Evolutionary conservation across 2,797 vertebrate genomes (phyloP).

Genomic region (Stomatorhinus walkeri): DNA sequence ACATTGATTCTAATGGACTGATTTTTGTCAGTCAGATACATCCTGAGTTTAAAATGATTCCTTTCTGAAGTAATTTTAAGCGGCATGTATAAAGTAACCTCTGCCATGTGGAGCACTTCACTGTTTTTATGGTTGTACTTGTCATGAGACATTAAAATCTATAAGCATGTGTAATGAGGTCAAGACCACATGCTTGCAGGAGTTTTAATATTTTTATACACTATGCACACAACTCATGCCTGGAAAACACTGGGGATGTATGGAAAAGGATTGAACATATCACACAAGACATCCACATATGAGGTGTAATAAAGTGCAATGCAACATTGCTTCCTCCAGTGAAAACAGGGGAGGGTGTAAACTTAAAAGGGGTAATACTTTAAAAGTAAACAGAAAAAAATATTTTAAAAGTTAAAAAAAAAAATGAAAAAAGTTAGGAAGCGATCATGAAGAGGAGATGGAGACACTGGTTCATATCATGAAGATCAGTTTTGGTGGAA

Average conservation of each 20-base stretch:
- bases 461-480: background rate
- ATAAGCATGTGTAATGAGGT: background rate
- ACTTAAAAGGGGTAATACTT: background rate
- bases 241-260: background rate
- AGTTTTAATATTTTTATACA: background rate
- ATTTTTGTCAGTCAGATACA: background rate
- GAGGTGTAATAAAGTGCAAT: conserved; percentile 6
- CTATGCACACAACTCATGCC: background rate
- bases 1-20: background rate
- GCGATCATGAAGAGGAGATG: background rate
- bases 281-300: background rate
- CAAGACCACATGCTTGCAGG: background rate
- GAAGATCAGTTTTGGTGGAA: background rate
- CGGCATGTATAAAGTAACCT: background rate
- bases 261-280: background rate
- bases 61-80: background rate
- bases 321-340: background rate
- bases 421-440: background rate
- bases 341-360: background rate
- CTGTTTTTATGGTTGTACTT: background rate
- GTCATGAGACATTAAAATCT: background rate
- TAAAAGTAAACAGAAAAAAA: background rate
- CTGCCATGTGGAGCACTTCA: background rate
- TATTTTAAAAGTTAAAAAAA: background rate
- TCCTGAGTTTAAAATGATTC: background rate